Evolutionary conservation across 2,888 invertebrate genomes (phyloP).

Genomic region (Sympetrum striolatum): DNA sequence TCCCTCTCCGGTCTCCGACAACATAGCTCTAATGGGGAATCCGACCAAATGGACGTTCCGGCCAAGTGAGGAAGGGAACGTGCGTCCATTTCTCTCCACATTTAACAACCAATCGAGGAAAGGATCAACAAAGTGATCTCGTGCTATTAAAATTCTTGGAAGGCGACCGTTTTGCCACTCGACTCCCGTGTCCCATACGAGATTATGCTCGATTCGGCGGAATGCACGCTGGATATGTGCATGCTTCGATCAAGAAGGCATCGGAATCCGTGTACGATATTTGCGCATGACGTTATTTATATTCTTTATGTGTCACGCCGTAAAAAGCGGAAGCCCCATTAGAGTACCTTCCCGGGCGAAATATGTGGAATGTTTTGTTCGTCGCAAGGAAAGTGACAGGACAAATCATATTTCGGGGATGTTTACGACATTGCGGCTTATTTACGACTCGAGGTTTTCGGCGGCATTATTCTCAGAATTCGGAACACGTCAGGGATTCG

Average conservation of each 20-base stretch:
- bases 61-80: background rate
- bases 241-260: background rate
- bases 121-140: background rate
- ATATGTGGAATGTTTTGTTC: background rate
- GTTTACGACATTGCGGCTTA: background rate
- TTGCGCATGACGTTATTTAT: background rate
- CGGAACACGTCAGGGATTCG: no score
- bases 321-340: background rate
- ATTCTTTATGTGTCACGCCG: background rate
- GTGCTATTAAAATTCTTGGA: conserved; percentile 17
- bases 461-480: no score
- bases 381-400: background rate
- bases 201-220: background rate
- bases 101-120: background rate
- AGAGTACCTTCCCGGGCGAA: background rate
- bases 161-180: conserved; percentile 15
- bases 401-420: background rate
- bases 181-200: background rate
- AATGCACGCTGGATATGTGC: background rate
- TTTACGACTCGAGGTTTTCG: background rate
- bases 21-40: conserved; percentile 11
- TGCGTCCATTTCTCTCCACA: background rate
- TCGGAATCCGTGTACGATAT: background rate
- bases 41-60: background rate
- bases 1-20: background rate